phyloP scores from a whole-genome alignment of 2,797 vertebrate genomes.

The Orientallactaga sibirica region DNA sequence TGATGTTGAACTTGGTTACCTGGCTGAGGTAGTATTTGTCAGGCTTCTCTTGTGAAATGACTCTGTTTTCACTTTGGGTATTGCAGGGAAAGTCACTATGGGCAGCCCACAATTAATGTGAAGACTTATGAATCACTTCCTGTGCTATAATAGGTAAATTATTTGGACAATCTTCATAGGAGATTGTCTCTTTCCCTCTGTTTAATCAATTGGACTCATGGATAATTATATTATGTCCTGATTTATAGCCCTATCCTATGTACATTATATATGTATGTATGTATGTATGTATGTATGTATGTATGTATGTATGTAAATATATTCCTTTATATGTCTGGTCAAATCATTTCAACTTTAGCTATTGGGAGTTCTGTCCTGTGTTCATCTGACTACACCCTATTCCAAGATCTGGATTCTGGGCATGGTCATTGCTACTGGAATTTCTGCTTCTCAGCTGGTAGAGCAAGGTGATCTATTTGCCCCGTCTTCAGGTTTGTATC shows the following conservation, averaged over 20 bases:
- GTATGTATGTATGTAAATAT: too few relatives aligned
- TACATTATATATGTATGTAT: not conserved
- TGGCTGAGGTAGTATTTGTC: not conserved
- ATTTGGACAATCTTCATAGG: not conserved
- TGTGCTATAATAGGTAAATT: not conserved
- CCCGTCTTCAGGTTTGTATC: not conserved
- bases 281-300: not conserved
- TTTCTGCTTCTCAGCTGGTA: not conserved
- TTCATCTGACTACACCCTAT: not conserved
- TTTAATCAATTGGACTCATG: not conserved
- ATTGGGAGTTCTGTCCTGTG: not conserved
- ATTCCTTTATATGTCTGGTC: not conserved
- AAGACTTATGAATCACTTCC: not conserved
- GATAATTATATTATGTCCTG: not conserved
- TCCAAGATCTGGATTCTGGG: not conserved
- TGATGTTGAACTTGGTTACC: not conserved
- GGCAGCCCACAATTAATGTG: not conserved
- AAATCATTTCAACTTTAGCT: too few relatives aligned
- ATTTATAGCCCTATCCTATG: not conserved
- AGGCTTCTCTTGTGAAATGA: not conserved
- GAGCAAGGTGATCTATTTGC: not conserved
- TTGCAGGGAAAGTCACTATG: not conserved
- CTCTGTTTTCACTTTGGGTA: too few relatives aligned
- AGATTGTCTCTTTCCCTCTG: not conserved
- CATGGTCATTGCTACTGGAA: not conserved